Conservation (phyloP, 2,113 vertebrate genomes). For the Chaetodon auriga region DNA sequence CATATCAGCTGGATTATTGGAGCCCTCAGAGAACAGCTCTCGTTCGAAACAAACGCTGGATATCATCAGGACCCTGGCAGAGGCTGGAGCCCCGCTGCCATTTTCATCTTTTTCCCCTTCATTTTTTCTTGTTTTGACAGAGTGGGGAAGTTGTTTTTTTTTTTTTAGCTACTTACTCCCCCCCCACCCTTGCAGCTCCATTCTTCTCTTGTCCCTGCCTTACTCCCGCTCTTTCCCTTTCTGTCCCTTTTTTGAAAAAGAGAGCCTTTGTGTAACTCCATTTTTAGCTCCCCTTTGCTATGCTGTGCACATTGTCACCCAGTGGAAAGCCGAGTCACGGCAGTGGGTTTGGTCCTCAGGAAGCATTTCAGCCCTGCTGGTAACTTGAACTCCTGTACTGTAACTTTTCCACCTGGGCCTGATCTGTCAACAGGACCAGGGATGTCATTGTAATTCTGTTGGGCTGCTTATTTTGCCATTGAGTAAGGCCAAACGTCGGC, state of each 20-base stretch:
- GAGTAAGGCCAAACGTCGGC: slow-evolving; percentile 64
- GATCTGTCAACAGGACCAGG: slow-evolving; percentile 30
- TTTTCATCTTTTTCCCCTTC: slow-evolving; percentile 56
- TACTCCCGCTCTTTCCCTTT: slow-evolving; percentile 54
- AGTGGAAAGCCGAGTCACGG: slow-evolving; percentile 52
- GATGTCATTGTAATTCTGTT: slow-evolving; percentile 54
- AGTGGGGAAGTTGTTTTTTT: slow-evolving; percentile 54
- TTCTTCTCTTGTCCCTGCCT: slow-evolving; percentile 67
- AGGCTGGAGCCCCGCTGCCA: slow-evolving; percentile 65
- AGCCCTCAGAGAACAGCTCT: slow-evolving; percentile 81
- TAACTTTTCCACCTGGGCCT: slow-evolving; percentile 49
- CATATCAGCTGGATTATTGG: slow-evolving; percentile 90
- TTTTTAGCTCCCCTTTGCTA: slow-evolving; percentile 76
- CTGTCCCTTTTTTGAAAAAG: slow-evolving; percentile 48
- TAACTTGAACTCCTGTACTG: slow-evolving; percentile 58
- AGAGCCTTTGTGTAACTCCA: slow-evolving; percentile 68
- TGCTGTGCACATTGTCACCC: slow-evolving; percentile 75
- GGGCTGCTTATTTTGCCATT: slow-evolving; percentile 50
- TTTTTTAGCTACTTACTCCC: slow-evolving; percentile 41
- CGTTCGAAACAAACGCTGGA: slow-evolving; percentile 80
- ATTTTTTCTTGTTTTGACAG: slow-evolving; percentile 24
- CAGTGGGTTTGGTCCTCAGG: slow-evolving; percentile 43
- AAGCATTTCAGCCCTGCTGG: slow-evolving; percentile 42
- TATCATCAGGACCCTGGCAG: slow-evolving; percentile 76
- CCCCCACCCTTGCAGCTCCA: slow-evolving; percentile 48